These are phyloP conservation scores for Tonatia bakeri DNA, from an alignment of 2,113 vertebrate species.

Conservation along the genomic window DNA sequence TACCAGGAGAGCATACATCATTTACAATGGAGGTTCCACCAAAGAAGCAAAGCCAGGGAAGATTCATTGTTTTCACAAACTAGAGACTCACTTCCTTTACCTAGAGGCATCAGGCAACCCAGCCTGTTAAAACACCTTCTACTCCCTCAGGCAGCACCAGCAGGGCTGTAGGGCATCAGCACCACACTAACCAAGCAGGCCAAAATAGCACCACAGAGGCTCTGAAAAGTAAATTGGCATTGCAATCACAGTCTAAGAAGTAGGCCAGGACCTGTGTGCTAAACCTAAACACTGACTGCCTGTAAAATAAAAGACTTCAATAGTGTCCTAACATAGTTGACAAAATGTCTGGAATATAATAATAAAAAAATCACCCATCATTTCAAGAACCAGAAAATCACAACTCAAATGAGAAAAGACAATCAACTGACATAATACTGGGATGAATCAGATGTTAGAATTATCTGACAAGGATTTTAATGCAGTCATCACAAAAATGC, in stretches of 20 bases:
- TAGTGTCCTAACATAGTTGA: background rate
- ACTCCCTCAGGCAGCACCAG: background rate
- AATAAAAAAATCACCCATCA: background rate
- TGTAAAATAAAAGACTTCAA: constrained; percentile 14
- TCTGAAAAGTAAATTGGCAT: background rate
- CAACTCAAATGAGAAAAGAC: background rate
- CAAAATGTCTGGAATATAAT: constrained; percentile 1
- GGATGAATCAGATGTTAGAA: background rate
- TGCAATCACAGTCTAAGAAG: background rate
- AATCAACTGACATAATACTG: background rate
- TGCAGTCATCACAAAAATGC: background rate
- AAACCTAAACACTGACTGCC: background rate
- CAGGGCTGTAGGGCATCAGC: background rate
- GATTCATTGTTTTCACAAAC: background rate
- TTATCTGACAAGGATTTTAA: constrained; percentile 18
- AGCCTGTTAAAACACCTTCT: background rate
- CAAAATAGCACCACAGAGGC: background rate
- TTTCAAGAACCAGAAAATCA: background rate
- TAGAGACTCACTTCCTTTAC: background rate
- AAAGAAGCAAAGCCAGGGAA: background rate
- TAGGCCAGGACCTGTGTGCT: background rate
- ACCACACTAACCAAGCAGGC: background rate
- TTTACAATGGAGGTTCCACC: background rate
- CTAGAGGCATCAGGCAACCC: background rate
- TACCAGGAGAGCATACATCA: background rate